Conservation (phyloP, 2,888 invertebrate species). For the Ochropleura plecta region DNA sequence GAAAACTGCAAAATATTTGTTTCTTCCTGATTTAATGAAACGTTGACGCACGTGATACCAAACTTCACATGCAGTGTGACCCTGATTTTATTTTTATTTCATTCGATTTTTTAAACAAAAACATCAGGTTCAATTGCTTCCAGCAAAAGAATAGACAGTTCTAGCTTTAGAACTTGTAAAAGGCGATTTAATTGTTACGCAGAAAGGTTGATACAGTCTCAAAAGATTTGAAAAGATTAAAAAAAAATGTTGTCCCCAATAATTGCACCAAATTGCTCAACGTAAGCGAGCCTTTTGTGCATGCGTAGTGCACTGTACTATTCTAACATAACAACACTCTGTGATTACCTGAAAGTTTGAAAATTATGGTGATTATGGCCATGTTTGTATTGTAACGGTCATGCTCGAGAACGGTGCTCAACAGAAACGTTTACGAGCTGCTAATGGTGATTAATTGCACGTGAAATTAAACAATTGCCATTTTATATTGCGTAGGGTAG, state of each 20-base stretch:
- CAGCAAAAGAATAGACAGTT: constrained; percentile 7
- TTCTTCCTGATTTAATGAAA: constrained; percentile 74
- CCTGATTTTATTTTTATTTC: constrained; percentile 72
- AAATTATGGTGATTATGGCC: constrained; percentile 15
- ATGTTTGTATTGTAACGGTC: constrained; percentile 26
- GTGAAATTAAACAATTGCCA: constrained; percentile 6
- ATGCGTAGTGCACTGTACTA: neutral
- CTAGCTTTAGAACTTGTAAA: neutral
- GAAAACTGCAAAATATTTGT: constrained; percentile 67
- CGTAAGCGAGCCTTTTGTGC: neutral
- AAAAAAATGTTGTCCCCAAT: too few relatives aligned
- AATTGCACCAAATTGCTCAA: constrained; percentile 1
- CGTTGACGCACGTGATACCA: constrained; percentile 76
- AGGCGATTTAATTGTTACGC: neutral
- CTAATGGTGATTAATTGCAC: constrained; percentile 19
- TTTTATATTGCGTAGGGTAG: constrained; percentile 14
- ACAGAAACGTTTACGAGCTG: constrained; percentile 23
- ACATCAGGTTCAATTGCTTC: constrained; percentile 15
- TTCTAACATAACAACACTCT: constrained; percentile 9
- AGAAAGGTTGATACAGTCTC: neutral
- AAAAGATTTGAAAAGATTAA: neutral
- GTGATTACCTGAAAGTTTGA: constrained; percentile 7
- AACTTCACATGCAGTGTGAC: constrained; percentile 71
- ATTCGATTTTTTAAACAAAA: constrained; percentile 62
- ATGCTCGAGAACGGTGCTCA: neutral